Conservation (phyloP, 1,140 invertebrate species). For the Drosophila lini region DNA sequence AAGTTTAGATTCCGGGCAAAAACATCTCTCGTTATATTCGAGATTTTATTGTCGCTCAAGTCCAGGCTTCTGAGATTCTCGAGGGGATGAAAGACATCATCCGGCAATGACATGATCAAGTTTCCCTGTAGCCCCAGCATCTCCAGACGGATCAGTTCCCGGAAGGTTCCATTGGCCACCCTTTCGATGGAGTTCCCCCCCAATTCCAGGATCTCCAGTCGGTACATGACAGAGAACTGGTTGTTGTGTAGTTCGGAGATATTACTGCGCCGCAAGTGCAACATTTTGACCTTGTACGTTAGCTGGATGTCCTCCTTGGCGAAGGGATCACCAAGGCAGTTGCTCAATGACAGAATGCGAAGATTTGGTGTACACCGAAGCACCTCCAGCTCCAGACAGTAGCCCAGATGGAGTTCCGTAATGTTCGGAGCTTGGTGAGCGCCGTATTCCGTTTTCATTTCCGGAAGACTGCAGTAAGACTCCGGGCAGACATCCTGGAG, state of each 20-base stretch:
- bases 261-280: neutral
- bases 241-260: neutral
- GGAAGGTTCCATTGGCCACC: neutral
- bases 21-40: neutral
- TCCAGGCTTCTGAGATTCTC: constrained; percentile 3
- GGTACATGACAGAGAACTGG: neutral
- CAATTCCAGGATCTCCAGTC: constrained; percentile 1
- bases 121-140: neutral
- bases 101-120: neutral
- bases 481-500: neutral
- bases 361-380: neutral
- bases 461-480: neutral
- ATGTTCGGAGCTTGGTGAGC: neutral
- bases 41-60: constrained; percentile 8
- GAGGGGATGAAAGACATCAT: constrained; percentile 1
- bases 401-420: neutral
- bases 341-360: neutral
- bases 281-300: neutral
- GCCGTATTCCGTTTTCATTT: neutral
- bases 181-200: neutral
- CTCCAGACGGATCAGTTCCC: neutral
- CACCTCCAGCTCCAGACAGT: neutral
- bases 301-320: neutral
- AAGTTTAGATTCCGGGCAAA: neutral
- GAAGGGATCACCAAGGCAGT: neutral